A percentile compares a stretch with the other conserved stretches of the same genome.
These are phyloP conservation scores for Acropora tenuis DNA, from an alignment of 64 coral and sea anemone genomes.

Conservation along the genomic window DNA sequence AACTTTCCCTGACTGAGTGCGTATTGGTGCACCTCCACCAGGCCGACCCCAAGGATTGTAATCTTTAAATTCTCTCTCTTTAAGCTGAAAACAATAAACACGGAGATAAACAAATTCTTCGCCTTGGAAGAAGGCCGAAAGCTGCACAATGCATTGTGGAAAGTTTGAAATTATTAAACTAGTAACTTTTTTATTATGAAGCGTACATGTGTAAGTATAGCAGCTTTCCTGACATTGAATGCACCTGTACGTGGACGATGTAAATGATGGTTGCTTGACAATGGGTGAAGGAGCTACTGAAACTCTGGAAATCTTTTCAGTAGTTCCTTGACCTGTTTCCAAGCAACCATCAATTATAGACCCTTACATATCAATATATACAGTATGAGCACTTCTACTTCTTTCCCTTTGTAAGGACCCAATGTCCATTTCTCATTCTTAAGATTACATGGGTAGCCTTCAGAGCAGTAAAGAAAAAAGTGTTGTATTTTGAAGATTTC, in stretches of 20 bases:
- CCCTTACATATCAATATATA: too few species aligned
- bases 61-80: slow-evolving; percentile 44
- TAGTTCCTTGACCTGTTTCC: too few species aligned
- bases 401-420: background rate
- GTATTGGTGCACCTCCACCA: slow-evolving; percentile 84
- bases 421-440: background rate
- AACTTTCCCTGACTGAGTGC: slow-evolving; percentile 85
- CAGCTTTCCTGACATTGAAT: too few species aligned
- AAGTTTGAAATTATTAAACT: background rate
- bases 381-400: background rate
- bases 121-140: too few species aligned
- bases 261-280: too few species aligned
- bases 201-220: too few species aligned
- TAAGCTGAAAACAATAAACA: background rate
- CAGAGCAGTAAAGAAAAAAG: background rate
- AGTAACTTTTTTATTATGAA: too few species aligned
- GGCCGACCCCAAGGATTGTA: slow-evolving; percentile 90
- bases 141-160: too few species aligned
- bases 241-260: too few species aligned
- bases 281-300: too few species aligned
- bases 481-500: background rate
- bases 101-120: background rate
- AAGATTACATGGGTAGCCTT: background rate
- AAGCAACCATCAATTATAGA: too few species aligned
- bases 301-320: too few species aligned